Conservation (phyloP, 2,888 invertebrate species). For the Chalcosyrphus nemorum region DNA sequence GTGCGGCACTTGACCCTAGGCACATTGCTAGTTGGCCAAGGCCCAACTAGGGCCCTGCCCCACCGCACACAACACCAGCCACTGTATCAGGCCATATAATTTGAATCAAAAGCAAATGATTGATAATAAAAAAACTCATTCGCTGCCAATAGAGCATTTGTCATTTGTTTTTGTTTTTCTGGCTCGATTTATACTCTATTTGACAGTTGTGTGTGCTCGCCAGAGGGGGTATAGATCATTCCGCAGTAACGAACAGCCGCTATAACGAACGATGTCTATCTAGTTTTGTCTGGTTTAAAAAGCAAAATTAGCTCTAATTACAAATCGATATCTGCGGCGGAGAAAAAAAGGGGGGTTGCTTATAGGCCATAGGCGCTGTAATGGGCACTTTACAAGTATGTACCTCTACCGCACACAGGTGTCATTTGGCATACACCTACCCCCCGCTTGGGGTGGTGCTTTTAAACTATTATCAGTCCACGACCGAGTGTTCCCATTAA, state of each 20-base stretch:
- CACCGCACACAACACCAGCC: neutral
- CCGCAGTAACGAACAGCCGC: conserved; percentile 5
- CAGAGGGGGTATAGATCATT: conserved; percentile 3
- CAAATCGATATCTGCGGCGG: conserved; percentile 50
- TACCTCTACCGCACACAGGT: neutral
- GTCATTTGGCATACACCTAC: neutral
- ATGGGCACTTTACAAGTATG: conserved; percentile 8
- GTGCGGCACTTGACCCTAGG: neutral
- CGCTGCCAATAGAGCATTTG: conserved; percentile 17
- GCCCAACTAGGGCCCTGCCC: neutral
- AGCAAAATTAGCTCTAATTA: conserved; percentile 49
- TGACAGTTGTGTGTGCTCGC: neutral
- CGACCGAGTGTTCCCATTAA: conserved; percentile 31
- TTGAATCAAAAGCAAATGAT: conserved; percentile 13
- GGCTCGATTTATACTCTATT: neutral
- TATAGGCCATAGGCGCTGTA: conserved; percentile 3
- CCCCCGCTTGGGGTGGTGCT: neutral
- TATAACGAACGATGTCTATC: conserved; percentile 36
- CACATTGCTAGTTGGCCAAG: neutral
- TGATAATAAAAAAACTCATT: conserved; percentile 1
- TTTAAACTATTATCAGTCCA: conserved; percentile 55
- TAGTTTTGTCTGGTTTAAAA: conserved; percentile 9
- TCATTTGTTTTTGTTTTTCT: neutral
- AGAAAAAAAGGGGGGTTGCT: neutral
- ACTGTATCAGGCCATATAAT: neutral